These are phyloP conservation scores for Cyclura pinguis DNA, from an alignment of 2,797 vertebrate species.

Conservation along the genomic window DNA sequence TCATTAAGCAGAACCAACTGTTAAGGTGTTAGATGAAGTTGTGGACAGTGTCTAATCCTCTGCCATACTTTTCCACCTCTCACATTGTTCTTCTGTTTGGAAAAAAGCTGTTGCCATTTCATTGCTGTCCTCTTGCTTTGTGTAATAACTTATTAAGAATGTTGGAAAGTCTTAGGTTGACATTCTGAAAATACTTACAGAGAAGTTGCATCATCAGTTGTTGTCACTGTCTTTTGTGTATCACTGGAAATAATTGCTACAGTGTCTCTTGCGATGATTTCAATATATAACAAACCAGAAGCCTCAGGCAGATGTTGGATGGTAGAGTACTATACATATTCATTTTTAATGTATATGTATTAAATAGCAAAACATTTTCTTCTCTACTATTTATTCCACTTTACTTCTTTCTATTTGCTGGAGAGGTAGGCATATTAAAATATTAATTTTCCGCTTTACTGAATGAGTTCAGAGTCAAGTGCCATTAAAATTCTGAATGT, in stretches of 20 bases:
- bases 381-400: slow-evolving; percentile 74
- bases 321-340: slow-evolving; percentile 73
- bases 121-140: background rate
- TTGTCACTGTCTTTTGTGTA: slow-evolving; percentile 20
- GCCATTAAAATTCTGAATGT: slow-evolving; percentile 73
- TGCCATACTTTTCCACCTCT: background rate
- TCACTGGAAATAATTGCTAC: slow-evolving; percentile 45
- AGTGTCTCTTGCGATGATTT: slow-evolving; percentile 49
- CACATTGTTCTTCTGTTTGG: rapidly evolving
- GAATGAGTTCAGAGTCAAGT: slow-evolving; percentile 83
- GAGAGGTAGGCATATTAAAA: slow-evolving; percentile 82
- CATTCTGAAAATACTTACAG: slow-evolving; percentile 28
- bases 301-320: slow-evolving; percentile 55
- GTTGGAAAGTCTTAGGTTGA: slow-evolving; percentile 43
- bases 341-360: slow-evolving; percentile 60
- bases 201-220: slow-evolving; percentile 36
- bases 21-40: background rate
- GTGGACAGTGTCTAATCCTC: background rate
- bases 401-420: slow-evolving; percentile 77
- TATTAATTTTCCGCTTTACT: slow-evolving; percentile 89
- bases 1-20: slow-evolving; percentile 15
- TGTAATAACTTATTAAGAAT: background rate
- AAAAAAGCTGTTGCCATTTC: background rate
- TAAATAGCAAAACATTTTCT: slow-evolving; percentile 73
- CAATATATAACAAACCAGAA: slow-evolving; percentile 25